phyloP scores from a whole-genome alignment of 1,140 invertebrate genomes.

The Apocrypta bakeri region DNA sequence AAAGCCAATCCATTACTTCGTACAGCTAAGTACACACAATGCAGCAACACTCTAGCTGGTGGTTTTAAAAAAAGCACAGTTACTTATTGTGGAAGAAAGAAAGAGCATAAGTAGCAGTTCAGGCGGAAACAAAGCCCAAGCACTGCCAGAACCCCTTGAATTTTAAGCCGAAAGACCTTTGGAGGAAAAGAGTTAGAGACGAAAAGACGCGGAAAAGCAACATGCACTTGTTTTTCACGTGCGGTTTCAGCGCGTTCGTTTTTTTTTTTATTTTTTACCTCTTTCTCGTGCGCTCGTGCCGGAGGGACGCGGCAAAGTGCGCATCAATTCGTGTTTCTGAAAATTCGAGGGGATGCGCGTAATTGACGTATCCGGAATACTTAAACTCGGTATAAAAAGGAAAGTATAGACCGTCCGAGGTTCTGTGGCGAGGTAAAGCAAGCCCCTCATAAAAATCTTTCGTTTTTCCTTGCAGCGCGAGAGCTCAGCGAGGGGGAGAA shows the following conservation, averaged over 20 bases:
- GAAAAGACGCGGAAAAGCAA: neutral
- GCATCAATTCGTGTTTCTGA: neutral
- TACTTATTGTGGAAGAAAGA: neutral
- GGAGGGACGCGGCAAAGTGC: neutral
- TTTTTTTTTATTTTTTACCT: neutral
- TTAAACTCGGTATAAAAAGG: neutral
- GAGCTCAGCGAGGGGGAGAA: too few species aligned
- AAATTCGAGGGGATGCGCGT: neutral
- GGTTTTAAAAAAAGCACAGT: neutral
- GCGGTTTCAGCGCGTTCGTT: neutral
- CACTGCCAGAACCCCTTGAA: neutral
- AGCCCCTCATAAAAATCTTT: neutral
- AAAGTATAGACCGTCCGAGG: neutral
- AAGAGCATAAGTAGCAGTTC: neutral
- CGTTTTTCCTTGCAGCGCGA: neutral
- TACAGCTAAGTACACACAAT: too few species aligned
- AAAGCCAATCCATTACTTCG: too few species aligned
- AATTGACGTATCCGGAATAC: neutral
- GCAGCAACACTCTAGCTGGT: too few species aligned
- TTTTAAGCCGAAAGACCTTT: neutral
- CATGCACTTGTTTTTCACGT: neutral
- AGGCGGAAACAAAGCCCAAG: neutral
- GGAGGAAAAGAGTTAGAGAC: too few species aligned
- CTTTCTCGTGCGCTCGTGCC: too few species aligned
- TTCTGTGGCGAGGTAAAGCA: neutral